A percentile compares a stretch with the other conserved stretches of the same genome.
phyloP scores from a whole-genome alignment of 2,113 vertebrate genomes.

The Sialia sialis region DNA sequence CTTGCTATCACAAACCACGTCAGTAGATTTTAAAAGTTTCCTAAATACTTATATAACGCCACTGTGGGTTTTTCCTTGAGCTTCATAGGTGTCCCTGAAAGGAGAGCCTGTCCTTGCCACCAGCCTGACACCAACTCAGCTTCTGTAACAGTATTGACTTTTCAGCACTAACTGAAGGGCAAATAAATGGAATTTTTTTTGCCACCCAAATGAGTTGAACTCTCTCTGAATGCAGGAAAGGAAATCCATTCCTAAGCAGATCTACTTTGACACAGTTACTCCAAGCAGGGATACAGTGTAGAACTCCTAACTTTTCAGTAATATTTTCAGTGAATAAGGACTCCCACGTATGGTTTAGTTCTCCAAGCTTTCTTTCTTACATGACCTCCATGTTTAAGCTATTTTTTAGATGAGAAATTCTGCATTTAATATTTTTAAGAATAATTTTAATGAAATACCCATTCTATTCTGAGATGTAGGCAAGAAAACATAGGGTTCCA shows the following conservation, averaged over 20 bases:
- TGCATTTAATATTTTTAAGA: neutral
- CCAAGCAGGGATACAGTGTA: neutral
- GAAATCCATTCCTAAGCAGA: neutral
- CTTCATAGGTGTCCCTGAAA: neutral
- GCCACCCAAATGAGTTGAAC: neutral
- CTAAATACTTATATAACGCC: neutral
- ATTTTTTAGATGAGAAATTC: neutral
- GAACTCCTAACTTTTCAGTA: neutral
- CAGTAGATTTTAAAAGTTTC: neutral
- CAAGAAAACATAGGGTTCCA: neutral
- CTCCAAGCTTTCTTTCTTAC: neutral
- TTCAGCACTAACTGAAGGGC: neutral
- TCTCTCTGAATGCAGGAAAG: neutral
- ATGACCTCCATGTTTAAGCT: fast-evolving
- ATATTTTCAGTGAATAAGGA: neutral
- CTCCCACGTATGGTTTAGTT: fast-evolving
- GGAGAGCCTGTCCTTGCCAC: neutral
- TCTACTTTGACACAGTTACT: neutral
- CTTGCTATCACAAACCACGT: neutral
- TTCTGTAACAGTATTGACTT: conserved; percentile 15
- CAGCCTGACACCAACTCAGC: neutral
- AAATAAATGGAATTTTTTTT: neutral
- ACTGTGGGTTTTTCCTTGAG: neutral
- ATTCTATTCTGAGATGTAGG: neutral
- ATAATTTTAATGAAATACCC: neutral